Base-by-base conservation (phyloP, 2,797 vertebrate genomes). In the Pseudopleuronectes americanus region DNA sequence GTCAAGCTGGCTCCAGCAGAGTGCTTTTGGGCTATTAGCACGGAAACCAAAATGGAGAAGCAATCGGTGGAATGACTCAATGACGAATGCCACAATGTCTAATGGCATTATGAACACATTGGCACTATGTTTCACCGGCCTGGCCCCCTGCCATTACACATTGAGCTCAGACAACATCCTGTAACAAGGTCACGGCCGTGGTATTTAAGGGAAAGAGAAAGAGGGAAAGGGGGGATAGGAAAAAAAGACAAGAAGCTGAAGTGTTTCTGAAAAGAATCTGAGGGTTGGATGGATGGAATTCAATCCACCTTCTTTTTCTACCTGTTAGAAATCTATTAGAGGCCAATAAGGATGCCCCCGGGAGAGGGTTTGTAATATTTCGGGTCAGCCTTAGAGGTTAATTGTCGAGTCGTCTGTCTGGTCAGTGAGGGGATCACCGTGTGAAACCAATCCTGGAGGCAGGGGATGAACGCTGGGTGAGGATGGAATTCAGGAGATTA, bases 311-410 rank as follows among this genome's bases (percentile, higher is more conserved):
- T 84, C 83, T 79, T 66, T 45, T 9, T 4, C 69, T 67, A 82
- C 83, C 83, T 86, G 78, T 90, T 89, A 89, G 87, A 90, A 90
- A 92, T 91, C 87, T 92, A 92, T 92, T 89, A 91, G 76, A 76
- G 84, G 64, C 79, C 89, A 85, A 89, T 87, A 87, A 84, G 77
- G 79, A 87, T 76, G 81, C 61, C 71, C 84, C 77, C 65, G 62
- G 83, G 77, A 85, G 84, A 77, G 49, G 84, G 90, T 84, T 79
- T 85, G 87, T 83, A 88, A 90, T 91, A 92, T 92, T 92, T 90
- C 84, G 79, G 93, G 92, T 93, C 92, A 90, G 85, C 71, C 85
- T 88, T 69, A 57, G 84, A 92, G 92, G 92, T 93, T 94, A 95
- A 94, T 94, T 93, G 92, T 83, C 53, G 82, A 90, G 80, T 89